Base-by-base conservation (phyloP, 2,797 vertebrate species). In the Dipus sagitta region DNA sequence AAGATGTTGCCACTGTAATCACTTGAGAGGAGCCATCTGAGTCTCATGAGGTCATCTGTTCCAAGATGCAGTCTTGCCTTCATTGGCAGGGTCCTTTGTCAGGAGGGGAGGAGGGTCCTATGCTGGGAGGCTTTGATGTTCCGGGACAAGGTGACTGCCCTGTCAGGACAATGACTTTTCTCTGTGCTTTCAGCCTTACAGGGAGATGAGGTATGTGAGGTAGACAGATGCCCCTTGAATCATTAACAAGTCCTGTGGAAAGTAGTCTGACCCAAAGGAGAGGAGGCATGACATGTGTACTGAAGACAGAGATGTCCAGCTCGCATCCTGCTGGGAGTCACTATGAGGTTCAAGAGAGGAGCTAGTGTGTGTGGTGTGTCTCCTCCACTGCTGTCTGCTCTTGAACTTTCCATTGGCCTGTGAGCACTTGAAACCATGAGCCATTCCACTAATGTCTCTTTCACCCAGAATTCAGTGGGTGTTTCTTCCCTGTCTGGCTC, bases 301-400 rank as follows among this genome's bases (percentile, higher is more conserved):
- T 47, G 80, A 23, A 18, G 23, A 38, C 60, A 52, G 64, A 2
- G 58, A 21, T 20, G 24, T 52, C 54, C 34, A 64, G 21, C n/a
- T 13, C 28, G 17, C 15, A 24, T 38, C 20, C n/a, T 85, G 23
- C 14, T 71, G 13, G 34, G 67, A 72, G 23, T 28, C 52, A 28
- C 68, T 11, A 5, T 11, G 24, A 30, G 47, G 24, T 17, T 34
- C 6, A 3, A 15, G n/a, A 1, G 0, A 12, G 15, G 14, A 60
- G 15, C 21, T 14, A 20, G 67, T 34, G 64, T 47, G 47, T 47
- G 9, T 47, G 47, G 8, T 47, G 47, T 47, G 47, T 64, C 13
- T 47, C 30, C 75, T 14, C 54, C 5, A 6, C 32, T n/a, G 21
- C 21, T 47, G 47, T 64, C 13, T 47, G 21, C 75, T 13, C 60